phyloP scores from a whole-genome alignment of 2,888 invertebrate genomes.

The Rosalia funebris region DNA sequence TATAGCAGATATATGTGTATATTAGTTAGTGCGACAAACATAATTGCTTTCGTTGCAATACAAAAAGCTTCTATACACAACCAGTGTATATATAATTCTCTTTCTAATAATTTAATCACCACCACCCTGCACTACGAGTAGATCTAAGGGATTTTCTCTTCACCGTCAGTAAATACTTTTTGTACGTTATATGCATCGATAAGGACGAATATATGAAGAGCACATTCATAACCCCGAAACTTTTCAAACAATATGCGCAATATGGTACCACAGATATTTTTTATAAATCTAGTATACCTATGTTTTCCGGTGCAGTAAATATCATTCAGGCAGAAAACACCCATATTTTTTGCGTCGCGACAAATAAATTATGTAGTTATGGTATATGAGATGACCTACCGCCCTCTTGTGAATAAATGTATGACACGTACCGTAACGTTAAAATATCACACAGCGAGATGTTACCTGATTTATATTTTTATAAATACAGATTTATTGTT shows the following conservation, averaged over 20 bases:
- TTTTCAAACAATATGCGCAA: too few relatives aligned
- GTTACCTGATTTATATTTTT: slow-evolving; percentile 29
- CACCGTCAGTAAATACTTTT: too few relatives aligned
- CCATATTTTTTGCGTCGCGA: slow-evolving; percentile 27
- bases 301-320: slow-evolving; percentile 24
- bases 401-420: slow-evolving; percentile 28
- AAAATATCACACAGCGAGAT: slow-evolving; percentile 27
- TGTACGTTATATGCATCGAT: too few relatives aligned
- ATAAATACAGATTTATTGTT: slow-evolving; percentile 30
- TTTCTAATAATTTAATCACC: too few relatives aligned
- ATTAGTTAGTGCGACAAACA: too few relatives aligned
- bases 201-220: too few relatives aligned
- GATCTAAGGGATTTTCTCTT: too few relatives aligned
- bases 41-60: too few relatives aligned
- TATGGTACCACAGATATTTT: slow-evolving; percentile 2
- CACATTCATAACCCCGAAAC: not conserved
- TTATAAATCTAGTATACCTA: slow-evolving; percentile 22
- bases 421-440: slow-evolving; percentile 28
- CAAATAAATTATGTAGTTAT: slow-evolving; percentile 29
- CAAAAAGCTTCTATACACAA: too few relatives aligned
- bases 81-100: too few relatives aligned
- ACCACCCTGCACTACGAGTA: too few relatives aligned
- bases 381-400: slow-evolving; percentile 28
- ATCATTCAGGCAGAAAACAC: slow-evolving; percentile 26
- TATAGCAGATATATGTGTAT: too few relatives aligned